Evolutionary conservation across 2,113 vertebrate genomes (phyloP).

Genomic region (Heliornis fulica): DNA sequence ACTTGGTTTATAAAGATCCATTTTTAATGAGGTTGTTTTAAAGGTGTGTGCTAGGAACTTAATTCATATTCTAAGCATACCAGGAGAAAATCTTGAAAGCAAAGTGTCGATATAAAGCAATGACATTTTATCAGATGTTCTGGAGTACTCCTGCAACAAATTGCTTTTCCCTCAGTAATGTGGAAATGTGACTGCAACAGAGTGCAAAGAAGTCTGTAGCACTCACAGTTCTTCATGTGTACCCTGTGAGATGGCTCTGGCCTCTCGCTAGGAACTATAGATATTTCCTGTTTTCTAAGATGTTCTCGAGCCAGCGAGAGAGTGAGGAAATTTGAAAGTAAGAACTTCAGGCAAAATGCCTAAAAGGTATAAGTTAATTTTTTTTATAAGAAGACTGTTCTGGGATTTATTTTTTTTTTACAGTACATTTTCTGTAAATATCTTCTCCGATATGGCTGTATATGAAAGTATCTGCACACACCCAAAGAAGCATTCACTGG

Average conservation of each 20-base stretch:
- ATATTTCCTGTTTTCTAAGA: slow-evolving; percentile 24
- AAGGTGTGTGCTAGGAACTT: neutral
- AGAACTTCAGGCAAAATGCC: neutral
- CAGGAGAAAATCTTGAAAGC: neutral
- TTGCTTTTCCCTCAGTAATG: neutral
- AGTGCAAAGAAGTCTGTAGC: neutral
- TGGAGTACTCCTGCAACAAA: neutral
- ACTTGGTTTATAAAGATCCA: neutral
- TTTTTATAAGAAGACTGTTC: neutral
- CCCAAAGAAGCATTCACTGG: neutral
- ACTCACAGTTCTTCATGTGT: neutral
- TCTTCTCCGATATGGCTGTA: neutral
- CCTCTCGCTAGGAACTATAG: neutral
- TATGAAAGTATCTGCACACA: neutral
- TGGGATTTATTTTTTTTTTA: neutral
- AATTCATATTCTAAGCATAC: neutral
- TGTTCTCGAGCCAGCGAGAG: neutral
- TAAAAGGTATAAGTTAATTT: neutral
- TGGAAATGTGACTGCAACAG: neutral
- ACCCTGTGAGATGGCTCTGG: neutral
- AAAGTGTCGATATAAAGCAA: neutral
- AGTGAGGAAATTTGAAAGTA: neutral
- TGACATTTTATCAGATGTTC: neutral
- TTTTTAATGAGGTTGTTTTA: neutral
- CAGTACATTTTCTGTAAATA: neutral